Evolutionary conservation across 1,140 invertebrate genomes (phyloP), one percentile per base, ranked within the genome.

Genomic region (Neodiprion lecontei): DNA sequence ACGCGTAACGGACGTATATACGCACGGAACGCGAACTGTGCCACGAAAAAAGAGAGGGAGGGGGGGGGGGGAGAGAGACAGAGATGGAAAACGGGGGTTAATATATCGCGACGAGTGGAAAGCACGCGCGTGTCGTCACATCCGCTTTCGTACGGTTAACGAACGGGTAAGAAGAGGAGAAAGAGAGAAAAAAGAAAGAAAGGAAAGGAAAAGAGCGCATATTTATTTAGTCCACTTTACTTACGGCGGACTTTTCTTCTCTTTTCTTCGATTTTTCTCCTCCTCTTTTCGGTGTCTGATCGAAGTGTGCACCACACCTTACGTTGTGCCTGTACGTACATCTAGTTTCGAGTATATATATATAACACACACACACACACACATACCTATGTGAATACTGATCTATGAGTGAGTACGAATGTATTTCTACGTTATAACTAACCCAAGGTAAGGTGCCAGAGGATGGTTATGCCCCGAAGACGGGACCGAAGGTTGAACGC

Each of bases 121-220:
- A 83, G 82, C 83, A 81, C 82, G 80, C 75, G 79, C 83, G 78
- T 84, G 82, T 84, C 83, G 83, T 84, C 83, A 84, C 82, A 82
- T 84, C 83, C 83, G 82, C 81, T 80, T 80, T 61, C 53, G 53
- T 17, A 40, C 53, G 53, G 53, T 61, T 61, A 61, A 61, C 53
- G 53, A 17, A 12, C 11, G 53, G 53, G n/a, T 17, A 50, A 73
- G 23, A 68, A 50, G 50, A 73, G 47, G 21, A 14, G 61, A 23
- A 21, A 71, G 49, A 48, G 40, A 50, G 67, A 74, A 17, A 73
- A 12, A 48, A n/a, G 50, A 67, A 9, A 74, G 28, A 48, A 69
- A 74, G 17, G 17, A 71, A 50, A 68, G 68, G 17, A 67, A 65
- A 67, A 14, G 53, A 61, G 53, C 53, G 53, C 53, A 9, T 61